Evolutionary conservation across 2,797 vertebrate species (phyloP).

Genomic region (Anas capensis): DNA sequence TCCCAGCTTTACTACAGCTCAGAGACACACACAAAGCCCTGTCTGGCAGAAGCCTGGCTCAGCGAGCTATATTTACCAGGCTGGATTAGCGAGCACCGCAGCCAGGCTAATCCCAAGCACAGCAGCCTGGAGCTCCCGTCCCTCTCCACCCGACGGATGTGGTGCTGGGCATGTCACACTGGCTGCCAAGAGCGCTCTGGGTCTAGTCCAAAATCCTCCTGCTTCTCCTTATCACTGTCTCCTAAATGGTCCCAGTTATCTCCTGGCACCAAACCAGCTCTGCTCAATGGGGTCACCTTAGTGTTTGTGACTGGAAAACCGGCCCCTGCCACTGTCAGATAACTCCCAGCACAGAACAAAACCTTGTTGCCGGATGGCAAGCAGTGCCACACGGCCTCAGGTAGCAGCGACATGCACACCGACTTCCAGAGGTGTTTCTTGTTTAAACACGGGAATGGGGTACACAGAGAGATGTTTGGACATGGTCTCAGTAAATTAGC

Average conservation of each 20-base stretch:
- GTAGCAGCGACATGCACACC: not conserved
- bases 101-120: not conserved
- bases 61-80: not conserved
- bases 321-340: not conserved
- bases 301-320: not conserved
- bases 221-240: slow-evolving; percentile 12
- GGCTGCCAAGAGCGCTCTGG: not conserved
- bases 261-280: slow-evolving; percentile 4
- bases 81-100: fast-evolving
- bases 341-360: not conserved
- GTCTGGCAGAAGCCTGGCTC: not conserved
- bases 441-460: not conserved
- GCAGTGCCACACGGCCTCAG: not conserved
- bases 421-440: not conserved
- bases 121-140: not conserved
- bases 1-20: not conserved
- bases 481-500: fast-evolving
- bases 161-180: not conserved
- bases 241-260: not conserved
- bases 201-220: not conserved
- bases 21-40: not conserved
- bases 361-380: not conserved
- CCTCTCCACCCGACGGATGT: fast-evolving
- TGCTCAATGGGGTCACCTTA: not conserved
- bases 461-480: fast-evolving